Percentiles rank a stretch among this genome's conserved stretches.
Conservation (phyloP, 2,797 vertebrate species). For the Macropodus opercularis region DNA sequence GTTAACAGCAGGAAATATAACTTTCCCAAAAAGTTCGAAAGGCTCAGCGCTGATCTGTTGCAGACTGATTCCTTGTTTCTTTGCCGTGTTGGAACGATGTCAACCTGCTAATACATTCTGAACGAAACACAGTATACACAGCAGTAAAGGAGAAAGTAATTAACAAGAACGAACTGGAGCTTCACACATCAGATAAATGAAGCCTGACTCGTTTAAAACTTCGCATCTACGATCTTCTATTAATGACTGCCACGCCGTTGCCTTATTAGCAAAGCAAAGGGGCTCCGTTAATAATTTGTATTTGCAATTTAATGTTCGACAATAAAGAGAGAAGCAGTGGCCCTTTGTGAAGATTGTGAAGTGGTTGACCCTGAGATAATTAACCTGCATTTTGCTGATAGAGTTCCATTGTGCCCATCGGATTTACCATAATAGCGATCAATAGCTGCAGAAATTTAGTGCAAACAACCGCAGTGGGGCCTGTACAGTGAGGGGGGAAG, state of each 20-base stretch:
- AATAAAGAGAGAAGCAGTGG: slow-evolving; percentile 63
- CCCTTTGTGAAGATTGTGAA: slow-evolving; percentile 76
- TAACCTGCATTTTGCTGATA: slow-evolving; percentile 86
- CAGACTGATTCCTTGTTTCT: neutral
- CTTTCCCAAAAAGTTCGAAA: slow-evolving; percentile 29
- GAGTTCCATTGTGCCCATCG: slow-evolving; percentile 83
- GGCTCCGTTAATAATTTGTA: slow-evolving; percentile 69
- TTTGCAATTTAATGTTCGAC: slow-evolving; percentile 76
- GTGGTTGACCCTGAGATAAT: slow-evolving; percentile 83
- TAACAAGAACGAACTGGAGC: neutral
- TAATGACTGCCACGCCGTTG: slow-evolving; percentile 26
- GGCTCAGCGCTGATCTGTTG: neutral
- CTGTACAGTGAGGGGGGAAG: slow-evolving; percentile 56
- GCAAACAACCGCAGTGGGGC: slow-evolving; percentile 79
- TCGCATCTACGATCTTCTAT: slow-evolving; percentile 16
- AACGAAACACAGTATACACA: neutral
- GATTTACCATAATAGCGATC: slow-evolving; percentile 86
- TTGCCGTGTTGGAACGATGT: neutral
- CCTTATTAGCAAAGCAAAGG: slow-evolving; percentile 72
- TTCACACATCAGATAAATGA: slow-evolving; percentile 16
- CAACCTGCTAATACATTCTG: neutral
- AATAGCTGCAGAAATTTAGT: slow-evolving; percentile 81
- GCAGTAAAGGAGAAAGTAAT: slow-evolving; percentile 2
- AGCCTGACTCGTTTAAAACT: slow-evolving; percentile 33
- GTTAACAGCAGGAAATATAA: slow-evolving; percentile 47